A percentile compares a stretch with the other conserved stretches of the same genome.
phyloP scores from a whole-genome alignment of 2,888 invertebrate species.

The Gandaritis pyraliata region DNA sequence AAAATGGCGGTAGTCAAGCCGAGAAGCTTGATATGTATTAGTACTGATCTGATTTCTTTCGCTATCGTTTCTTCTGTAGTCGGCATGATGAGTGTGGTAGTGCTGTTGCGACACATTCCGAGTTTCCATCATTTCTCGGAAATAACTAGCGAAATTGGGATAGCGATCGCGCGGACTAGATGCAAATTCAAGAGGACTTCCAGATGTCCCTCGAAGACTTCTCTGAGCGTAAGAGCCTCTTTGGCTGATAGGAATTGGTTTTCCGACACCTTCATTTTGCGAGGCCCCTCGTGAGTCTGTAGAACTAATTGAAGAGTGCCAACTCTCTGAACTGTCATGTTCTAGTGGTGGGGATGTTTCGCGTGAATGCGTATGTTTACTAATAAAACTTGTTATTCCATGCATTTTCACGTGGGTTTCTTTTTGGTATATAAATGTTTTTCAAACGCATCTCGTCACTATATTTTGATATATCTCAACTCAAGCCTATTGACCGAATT shows the following conservation, averaged over 20 bases:
- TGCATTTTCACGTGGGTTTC: slow-evolving; percentile 67
- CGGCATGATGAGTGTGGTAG: slow-evolving; percentile 61
- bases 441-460: slow-evolving; percentile 15
- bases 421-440: slow-evolving; percentile 3
- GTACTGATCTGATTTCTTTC: slow-evolving; percentile 63
- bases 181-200: slow-evolving; percentile 67
- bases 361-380: slow-evolving; percentile 57
- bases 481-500: slow-evolving; percentile 46
- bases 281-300: slow-evolving; percentile 53
- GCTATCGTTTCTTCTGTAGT: slow-evolving; percentile 62
- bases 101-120: slow-evolving; percentile 56
- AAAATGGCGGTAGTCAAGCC: slow-evolving; percentile 75
- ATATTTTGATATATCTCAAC: slow-evolving; percentile 37
- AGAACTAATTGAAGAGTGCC: slow-evolving; percentile 69
- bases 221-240: slow-evolving; percentile 61
- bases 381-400: slow-evolving; percentile 74
- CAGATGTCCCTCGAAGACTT: slow-evolving; percentile 58
- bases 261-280: slow-evolving; percentile 52
- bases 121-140: slow-evolving; percentile 71
- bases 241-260: slow-evolving; percentile 63
- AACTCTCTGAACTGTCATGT: slow-evolving; percentile 77
- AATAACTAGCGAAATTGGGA: slow-evolving; percentile 76
- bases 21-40: slow-evolving; percentile 63
- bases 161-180: slow-evolving; percentile 76
- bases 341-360: slow-evolving; percentile 65